Conservation (phyloP, 2,797 vertebrate species). For the Lepus oiostolus region DNA sequence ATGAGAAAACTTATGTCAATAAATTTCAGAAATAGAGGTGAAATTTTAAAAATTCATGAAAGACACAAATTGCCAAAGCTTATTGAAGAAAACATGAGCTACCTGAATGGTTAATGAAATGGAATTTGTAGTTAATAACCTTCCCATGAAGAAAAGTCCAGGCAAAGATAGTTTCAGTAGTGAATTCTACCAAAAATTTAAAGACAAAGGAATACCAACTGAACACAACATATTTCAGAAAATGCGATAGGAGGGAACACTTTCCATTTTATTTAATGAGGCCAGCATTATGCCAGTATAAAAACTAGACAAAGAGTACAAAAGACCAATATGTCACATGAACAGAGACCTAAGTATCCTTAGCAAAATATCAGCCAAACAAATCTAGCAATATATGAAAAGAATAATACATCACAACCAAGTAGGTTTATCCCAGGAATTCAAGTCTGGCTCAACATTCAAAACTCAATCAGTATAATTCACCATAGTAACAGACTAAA, state of each 20-base stretch:
- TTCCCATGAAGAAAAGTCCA: constrained; percentile 9
- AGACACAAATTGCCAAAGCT: constrained; percentile 23
- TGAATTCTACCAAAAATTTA: constrained; percentile 45
- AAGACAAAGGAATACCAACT: constrained; percentile 34
- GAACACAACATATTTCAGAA: constrained; percentile 43
- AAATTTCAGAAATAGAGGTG: not conserved
- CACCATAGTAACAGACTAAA: constrained; percentile 1
- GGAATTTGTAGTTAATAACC: constrained; percentile 27
- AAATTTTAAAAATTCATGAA: constrained; percentile 59
- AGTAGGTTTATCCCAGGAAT: constrained; percentile 46
- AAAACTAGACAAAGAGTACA: constrained; percentile 56
- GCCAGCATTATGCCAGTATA: constrained; percentile 38
- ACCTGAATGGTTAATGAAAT: constrained; percentile 48
- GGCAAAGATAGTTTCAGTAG: constrained; percentile 19
- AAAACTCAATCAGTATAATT: constrained; percentile 37
- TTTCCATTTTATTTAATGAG: constrained; percentile 58
- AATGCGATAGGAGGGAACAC: constrained; percentile 3
- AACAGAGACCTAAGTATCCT: constrained; percentile 48
- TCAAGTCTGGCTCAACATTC: not conserved
- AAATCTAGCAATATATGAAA: constrained; percentile 33
- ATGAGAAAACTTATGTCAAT: constrained; percentile 3
- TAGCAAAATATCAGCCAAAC: constrained; percentile 63
- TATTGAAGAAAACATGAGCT: not conserved
- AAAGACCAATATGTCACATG: constrained; percentile 2
- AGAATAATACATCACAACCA: constrained; percentile 23